Base-by-base conservation (phyloP, 2,113 vertebrate species). In the Oryzias melastigma region DNA sequence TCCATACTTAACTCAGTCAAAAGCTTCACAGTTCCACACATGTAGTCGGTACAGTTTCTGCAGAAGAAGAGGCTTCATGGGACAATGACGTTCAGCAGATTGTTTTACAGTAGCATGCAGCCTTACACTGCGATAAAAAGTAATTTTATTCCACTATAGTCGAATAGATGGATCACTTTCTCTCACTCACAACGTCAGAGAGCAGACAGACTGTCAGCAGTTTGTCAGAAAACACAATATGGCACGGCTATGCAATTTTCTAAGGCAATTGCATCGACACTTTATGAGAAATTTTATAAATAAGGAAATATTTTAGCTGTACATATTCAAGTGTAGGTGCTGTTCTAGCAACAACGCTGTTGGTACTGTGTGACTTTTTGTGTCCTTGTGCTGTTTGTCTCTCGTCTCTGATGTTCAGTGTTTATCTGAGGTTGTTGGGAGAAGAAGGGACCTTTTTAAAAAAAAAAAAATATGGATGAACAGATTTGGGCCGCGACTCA, bases 231-330 rank as follows among this genome's bases (percentile, higher is more conserved):
- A 68, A 25, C 79, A 25, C 14, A 59, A 65, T 75, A 69, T 65
- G 42, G 75, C 54, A 71, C 59, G 64, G 60, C 85, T 91, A 90
- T 92, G 89, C 89, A 91, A 88, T 85, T 87, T 80, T 83, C 83
- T 71, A 71, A 80, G 68, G 81, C 74, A 70, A 83, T 88, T 89
- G 83, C 87, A 86, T 83, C 50, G 89, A 90, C 91, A 91, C 90
- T 92, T 92, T 92, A 91, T 84, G 54, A 81, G 65, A 76, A 77
- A 64, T 84, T 67, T 71, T 75, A 85, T 79, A 73, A 73, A 83
- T 75, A 77, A 82, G 80, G 77, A 89, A 87, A 87, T 89, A 84
- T 85, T 90, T 87, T 75, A 76, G 72, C 53, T 88, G 84, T 85
- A 87, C 85, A 85, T 85, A 82, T 77, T 68, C 52, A 55, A 79